Evolutionary conservation across 2,888 invertebrate species (phyloP).

Genomic region (Nomada ferruginata): DNA sequence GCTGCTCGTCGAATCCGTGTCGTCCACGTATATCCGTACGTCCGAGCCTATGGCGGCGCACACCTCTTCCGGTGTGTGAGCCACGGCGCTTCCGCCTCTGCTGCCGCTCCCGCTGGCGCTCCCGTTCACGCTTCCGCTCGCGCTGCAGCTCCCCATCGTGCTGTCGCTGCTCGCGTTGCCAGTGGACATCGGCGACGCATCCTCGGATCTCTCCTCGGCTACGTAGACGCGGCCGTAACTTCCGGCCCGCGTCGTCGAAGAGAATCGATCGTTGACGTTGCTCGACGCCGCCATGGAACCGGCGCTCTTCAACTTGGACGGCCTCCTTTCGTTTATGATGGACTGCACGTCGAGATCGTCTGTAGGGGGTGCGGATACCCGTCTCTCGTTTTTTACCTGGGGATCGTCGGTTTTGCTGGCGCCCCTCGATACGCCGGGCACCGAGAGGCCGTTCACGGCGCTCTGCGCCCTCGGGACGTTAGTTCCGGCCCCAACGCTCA

Average conservation of each 20-base stretch:
- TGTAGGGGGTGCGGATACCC: slow-evolving; percentile 39
- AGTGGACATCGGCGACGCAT: slow-evolving; percentile 34
- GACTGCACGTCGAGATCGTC: slow-evolving; percentile 81
- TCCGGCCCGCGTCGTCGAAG: slow-evolving; percentile 32
- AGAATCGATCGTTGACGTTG: slow-evolving; percentile 48
- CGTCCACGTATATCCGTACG: slow-evolving; percentile 78
- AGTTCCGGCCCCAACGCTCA: slow-evolving; percentile 37
- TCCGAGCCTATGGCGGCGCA: slow-evolving; percentile 67
- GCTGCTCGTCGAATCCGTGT: slow-evolving; percentile 76
- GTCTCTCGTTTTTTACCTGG: slow-evolving; percentile 61
- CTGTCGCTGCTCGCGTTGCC: slow-evolving; percentile 51
- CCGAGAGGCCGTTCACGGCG: slow-evolving; percentile 59
- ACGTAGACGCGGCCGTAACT: slow-evolving; percentile 74
- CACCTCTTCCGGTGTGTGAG: slow-evolving; percentile 49
- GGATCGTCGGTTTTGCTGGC: slow-evolving; percentile 38
- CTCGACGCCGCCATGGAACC: slow-evolving; percentile 26
- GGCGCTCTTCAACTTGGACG: slow-evolving; percentile 77
- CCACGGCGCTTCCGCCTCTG: slow-evolving; percentile 24
- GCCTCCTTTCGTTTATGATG: slow-evolving; percentile 82
- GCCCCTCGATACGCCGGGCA: slow-evolving; percentile 8
- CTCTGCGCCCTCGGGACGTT: slow-evolving; percentile 55
- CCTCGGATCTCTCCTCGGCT: slow-evolving; percentile 50
- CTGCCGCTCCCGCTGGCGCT: slow-evolving; percentile 39
- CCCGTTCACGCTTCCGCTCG: background rate
- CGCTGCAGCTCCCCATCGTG: slow-evolving; percentile 42